Conservation (phyloP, 2,113 vertebrate genomes). For the Oncorhynchus keta region DNA sequence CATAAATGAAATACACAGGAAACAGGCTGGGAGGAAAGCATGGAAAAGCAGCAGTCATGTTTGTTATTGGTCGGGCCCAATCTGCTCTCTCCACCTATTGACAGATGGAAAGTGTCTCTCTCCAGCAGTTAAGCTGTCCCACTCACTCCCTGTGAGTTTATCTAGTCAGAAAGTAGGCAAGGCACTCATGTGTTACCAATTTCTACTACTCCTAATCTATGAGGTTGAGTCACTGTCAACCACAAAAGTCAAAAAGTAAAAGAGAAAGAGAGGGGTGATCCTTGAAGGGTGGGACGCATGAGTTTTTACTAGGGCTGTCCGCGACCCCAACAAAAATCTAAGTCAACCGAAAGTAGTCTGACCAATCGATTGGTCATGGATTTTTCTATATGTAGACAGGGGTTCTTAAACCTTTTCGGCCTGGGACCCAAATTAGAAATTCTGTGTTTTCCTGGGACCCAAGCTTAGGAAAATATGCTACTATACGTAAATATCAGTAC, state of each 20-base stretch:
- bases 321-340: no score
- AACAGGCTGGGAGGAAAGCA: conserved; percentile 59
- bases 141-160: background rate
- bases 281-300: conserved; percentile 57
- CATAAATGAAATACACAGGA: conserved; percentile 68
- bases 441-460: no score
- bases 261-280: background rate
- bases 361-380: no score
- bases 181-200: background rate
- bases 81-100: conserved; percentile 66
- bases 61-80: conserved; percentile 55
- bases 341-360: no score
- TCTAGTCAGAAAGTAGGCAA: background rate
- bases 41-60: conserved; percentile 59
- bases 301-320: conserved; percentile 60
- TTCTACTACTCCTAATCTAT: background rate
- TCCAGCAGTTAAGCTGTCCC: background rate
- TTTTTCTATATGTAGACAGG: no score
- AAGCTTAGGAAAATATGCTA: no score
- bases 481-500: no score
- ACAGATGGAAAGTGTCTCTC: conserved; percentile 37
- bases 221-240: conserved; percentile 2
- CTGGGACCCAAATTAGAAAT: no score
- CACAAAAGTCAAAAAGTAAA: conserved; percentile 12
- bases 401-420: no score